Evolutionary conservation across 1,140 invertebrate species (phyloP), one percentile per base, ranked within the genome.

Genomic region (Xylocopa sonorina): DNA sequence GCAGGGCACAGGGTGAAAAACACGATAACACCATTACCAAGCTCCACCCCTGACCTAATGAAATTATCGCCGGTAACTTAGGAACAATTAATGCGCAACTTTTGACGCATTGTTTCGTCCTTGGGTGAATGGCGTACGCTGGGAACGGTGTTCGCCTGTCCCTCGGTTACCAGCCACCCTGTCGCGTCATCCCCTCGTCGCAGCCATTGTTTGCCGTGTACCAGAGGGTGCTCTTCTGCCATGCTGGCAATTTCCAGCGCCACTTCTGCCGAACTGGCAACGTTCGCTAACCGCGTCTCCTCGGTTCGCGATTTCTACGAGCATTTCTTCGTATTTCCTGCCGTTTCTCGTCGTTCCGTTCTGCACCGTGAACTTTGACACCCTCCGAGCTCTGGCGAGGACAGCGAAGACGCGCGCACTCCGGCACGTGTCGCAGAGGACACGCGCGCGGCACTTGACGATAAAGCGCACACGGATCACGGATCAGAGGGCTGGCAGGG

Each of bases 51-150:
- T 83, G 85, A 87, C 62, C 21, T 85, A 87, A 87, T 82, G 80
- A 87, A 87, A 87, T 87, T 87, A 87, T 85, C 85, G 82, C 60
- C 57, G 76, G 76, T 80, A 82, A 87, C 85, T 87, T 85, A 80
- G 85, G 83, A 64, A 81, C 82, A 87, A 87, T 87, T 87, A 87
- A 87, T 64, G 80, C 76, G 60, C 80, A 83, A 87, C 86, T 87
- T 83, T 87, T 85, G 86, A 87, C 73, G 66, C 81, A 87, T 87
- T 83, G 82, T 87, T 71, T 83, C 76, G 69, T 38, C 34, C 69
- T 68, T 68, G 66, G 69, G 81, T 60, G 64, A 76, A 57, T 79
- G 80, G 81, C 81, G 79, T 83, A 69, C 78, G 38, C 32, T 51
- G n/a, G 74, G 78, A 80, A 84, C 55, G n/a, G 24, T 34, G 14